phyloP scores from a whole-genome alignment of 2,888 invertebrate species.

The Catonia carolina region DNA sequence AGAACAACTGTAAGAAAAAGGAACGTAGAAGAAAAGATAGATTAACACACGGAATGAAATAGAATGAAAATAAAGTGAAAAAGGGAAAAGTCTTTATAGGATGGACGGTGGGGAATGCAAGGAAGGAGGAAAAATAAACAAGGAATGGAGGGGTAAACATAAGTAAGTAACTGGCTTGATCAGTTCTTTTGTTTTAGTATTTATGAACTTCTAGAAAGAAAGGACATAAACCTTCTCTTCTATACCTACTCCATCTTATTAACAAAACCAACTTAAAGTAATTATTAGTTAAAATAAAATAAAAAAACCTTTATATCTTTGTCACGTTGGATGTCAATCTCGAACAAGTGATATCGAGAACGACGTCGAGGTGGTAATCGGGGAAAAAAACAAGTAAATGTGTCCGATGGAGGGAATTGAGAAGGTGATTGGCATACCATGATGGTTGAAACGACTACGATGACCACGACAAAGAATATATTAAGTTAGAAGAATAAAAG shows the following conservation, averaged over 20 bases:
- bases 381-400: too few relatives aligned
- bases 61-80: background rate
- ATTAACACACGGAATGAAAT: background rate
- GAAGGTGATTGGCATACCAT: too few relatives aligned
- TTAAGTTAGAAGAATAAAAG: too few relatives aligned
- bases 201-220: slow-evolving; percentile 5
- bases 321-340: too few relatives aligned
- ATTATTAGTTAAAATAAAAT: background rate
- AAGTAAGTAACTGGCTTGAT: background rate
- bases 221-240: slow-evolving; percentile 7
- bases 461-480: too few relatives aligned
- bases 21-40: background rate
- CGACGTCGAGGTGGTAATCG: too few relatives aligned
- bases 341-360: too few relatives aligned
- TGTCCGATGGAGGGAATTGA: too few relatives aligned
- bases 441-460: too few relatives aligned
- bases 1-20: background rate
- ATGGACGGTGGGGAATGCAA: background rate
- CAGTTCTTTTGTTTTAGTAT: slow-evolving; percentile 13
- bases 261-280: background rate
- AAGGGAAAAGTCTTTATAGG: background rate
- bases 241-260: background rate
- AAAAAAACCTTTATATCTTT: too few relatives aligned
- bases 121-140: background rate
- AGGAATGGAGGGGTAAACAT: background rate